Conservation (phyloP, 2,888 invertebrate genomes). For the Ferrisia virgata region DNA sequence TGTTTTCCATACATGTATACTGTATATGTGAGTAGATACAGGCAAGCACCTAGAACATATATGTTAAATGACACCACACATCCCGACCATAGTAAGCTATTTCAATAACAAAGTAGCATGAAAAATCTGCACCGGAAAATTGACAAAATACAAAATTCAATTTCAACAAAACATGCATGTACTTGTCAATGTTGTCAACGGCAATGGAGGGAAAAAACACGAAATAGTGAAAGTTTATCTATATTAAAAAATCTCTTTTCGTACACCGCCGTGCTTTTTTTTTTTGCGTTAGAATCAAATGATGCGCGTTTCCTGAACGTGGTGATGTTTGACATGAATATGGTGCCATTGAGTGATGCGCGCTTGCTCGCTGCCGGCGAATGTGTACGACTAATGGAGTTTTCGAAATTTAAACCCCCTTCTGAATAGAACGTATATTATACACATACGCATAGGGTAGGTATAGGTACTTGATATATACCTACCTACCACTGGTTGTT, state of each 20-base stretch:
- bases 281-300: conserved; percentile 16
- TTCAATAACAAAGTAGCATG: not conserved
- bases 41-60: too few relatives aligned
- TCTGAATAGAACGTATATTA: not conserved
- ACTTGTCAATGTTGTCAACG: conserved; percentile 19
- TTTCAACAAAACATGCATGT: conserved; percentile 23
- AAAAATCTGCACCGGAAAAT: conserved; percentile 10
- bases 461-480: too few relatives aligned
- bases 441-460: too few relatives aligned
- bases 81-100: not conserved
- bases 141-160: conserved; percentile 19
- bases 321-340: conserved; percentile 26
- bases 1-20: too few relatives aligned
- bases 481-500: too few relatives aligned
- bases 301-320: conserved; percentile 7
- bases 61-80: too few relatives aligned
- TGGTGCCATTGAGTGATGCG: not conserved
- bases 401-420: conserved; percentile 6
- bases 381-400: conserved; percentile 9
- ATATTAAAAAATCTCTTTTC: conserved; percentile 32
- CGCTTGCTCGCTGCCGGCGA: not conserved
- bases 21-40: too few relatives aligned
- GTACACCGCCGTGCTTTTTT: not conserved
- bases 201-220: not conserved
- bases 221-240: conserved; percentile 13